Conservation (phyloP, 1,140 invertebrate genomes). For the Magallana ariakensis region DNA sequence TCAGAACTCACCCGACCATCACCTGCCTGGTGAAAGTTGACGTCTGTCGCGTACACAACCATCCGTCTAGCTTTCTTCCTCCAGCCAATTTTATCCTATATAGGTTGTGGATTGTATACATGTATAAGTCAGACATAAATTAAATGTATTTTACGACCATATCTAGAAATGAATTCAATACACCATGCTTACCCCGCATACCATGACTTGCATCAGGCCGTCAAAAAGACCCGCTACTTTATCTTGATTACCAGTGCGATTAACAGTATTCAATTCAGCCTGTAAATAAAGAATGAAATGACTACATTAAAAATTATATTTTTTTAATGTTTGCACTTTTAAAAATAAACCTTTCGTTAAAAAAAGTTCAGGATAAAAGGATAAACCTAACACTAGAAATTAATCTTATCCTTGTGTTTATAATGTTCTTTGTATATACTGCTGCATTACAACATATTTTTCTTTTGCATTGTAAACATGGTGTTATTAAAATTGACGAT, state of each 20-base stretch:
- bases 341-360: neutral
- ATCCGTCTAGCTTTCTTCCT: constrained; percentile 93
- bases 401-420: too few relatives aligned
- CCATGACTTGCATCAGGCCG: constrained; percentile 98
- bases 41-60: constrained; percentile 97
- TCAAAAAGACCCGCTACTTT: constrained; percentile 99
- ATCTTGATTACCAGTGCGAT: constrained; percentile 63
- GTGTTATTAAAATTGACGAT: too few relatives aligned
- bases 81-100: constrained; percentile 85
- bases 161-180: too few relatives aligned
- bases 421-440: too few relatives aligned
- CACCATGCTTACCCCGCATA: constrained; percentile 87
- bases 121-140: too few relatives aligned
- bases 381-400: neutral
- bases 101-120: too few relatives aligned
- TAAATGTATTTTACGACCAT: too few relatives aligned
- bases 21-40: constrained; percentile 98
- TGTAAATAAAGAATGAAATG: neutral
- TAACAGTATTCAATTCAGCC: constrained; percentile 26
- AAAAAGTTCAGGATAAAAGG: neutral
- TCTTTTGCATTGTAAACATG: too few relatives aligned
- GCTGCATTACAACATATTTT: too few relatives aligned
- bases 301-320: neutral
- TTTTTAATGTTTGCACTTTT: neutral
- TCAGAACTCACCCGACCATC: constrained; percentile 88